Evolutionary conservation across 2,888 invertebrate genomes (phyloP), one percentile per base, ranked within the genome.

Genomic region (Herminia tarsipennalis): DNA sequence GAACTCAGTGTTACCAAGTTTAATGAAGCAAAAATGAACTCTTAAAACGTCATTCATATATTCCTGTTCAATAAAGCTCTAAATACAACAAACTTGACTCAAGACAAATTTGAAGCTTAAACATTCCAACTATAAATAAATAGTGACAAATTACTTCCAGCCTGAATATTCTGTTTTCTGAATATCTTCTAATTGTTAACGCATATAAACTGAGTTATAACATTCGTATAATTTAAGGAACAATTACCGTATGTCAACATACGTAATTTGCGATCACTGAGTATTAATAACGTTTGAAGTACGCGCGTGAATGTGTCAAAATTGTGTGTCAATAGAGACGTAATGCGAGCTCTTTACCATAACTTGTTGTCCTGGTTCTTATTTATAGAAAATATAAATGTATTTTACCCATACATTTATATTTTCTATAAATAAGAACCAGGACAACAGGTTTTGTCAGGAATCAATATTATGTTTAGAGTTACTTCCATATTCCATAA

Each of bases 201-300:
- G 18, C 28, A 18, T 17, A 24, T 10, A 39, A 45, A 45, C 45
- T 45, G 10, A 34, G 32, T 45, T 34, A 34, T 29, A 39, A 18
- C 24, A 12, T 29, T n/a, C n/a, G 36, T 24, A 13, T 35, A 18
- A 9, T 29, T 9, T 38, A 29, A 34, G 41, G 17, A 29, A 29
- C 42, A 36, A 42, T 42, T 42, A 42, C 28, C 27, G 5, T 34
- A 10, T 13, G 34, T 39, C 30, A 45, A 45, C 39, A 39, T 18
- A 14, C 24, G 13, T 56, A 63, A 66, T 62, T 61, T 66, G 57
- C 17, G 45, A 63, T 56, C 63, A 52, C 24, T 12, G 29, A 22
- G 43, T 45, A 56, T 61, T 61, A 56, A 48, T 66, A 53, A 32
- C 34, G 46, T 44, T 34, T 13, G 21, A 39, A 21, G 36, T 27